Conservation (phyloP, 1,140 invertebrate species). For the Agrilus planipennis region DNA sequence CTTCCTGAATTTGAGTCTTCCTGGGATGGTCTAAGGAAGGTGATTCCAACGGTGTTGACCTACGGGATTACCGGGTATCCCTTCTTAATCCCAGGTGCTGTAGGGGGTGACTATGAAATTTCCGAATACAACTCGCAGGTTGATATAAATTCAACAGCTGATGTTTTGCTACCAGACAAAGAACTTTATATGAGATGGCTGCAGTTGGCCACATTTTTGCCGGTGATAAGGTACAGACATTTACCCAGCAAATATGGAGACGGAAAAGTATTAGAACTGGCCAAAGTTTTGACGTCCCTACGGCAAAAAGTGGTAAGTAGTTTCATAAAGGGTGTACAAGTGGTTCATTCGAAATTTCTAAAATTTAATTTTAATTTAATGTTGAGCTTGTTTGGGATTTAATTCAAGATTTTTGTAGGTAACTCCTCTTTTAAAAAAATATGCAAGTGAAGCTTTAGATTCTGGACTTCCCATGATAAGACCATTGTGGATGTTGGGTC, state of each 20-base stretch:
- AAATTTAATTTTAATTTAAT: neutral
- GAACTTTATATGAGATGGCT: slow-evolving; percentile 91
- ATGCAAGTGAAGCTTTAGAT: slow-evolving; percentile 59
- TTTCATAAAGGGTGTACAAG: neutral
- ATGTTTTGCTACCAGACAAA: slow-evolving; percentile 56
- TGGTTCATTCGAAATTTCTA: neutral
- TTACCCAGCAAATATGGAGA: slow-evolving; percentile 78
- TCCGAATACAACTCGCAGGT: slow-evolving; percentile 40
- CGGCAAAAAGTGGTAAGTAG: slow-evolving; percentile 54
- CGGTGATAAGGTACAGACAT: slow-evolving; percentile 83
- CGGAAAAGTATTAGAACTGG: slow-evolving; percentile 60
- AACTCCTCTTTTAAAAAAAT: slow-evolving; percentile 63
- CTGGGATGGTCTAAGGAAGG: slow-evolving; percentile 75
- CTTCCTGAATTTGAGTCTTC: slow-evolving; percentile 75
- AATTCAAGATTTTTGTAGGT: slow-evolving; percentile 34
- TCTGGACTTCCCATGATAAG: slow-evolving; percentile 74
- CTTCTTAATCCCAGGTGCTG: slow-evolving; percentile 83
- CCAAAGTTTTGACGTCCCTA: slow-evolving; percentile 60
- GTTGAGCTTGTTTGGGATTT: neutral
- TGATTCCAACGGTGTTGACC: slow-evolving; percentile 76
- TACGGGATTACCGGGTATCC: slow-evolving; percentile 82
- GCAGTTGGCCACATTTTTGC: slow-evolving; percentile 84
- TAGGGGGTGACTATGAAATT: slow-evolving; percentile 71
- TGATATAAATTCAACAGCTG: slow-evolving; percentile 37
- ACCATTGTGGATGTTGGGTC: slow-evolving; percentile 86